Evolutionary conservation across 2,797 vertebrate species (phyloP), one percentile per base, ranked within the genome.

Genomic region (Sebastolobus alascanus): DNA sequence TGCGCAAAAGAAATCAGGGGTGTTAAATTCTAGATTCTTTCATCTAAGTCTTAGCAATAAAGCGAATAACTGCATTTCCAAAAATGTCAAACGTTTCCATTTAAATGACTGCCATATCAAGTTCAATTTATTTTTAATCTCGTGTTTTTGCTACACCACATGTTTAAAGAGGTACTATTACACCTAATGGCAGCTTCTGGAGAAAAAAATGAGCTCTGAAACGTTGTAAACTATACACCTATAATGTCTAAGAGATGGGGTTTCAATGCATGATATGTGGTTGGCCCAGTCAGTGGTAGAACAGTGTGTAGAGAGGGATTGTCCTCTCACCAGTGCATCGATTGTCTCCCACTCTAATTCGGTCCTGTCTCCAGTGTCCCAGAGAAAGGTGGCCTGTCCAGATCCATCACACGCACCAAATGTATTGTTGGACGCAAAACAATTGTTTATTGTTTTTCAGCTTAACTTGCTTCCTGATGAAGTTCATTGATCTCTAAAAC

Each of bases 391-490:
- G 87, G 73, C 63, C 75, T 69, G 87, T 79, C 73, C 8, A 43
- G 85, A 90, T 94, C 84, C 87, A 91, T 94, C 93, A 86, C 76
- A 59, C 4, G 60, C 55, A 40, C 83, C 82, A 80, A 88, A 90
- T 75, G 80, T 68, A 71, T 82, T 77, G 86, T 60, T 73, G 87
- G 78, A 89, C 65, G 43, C 76, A 82, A 80, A 93, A 90, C 89
- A 90, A 92, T 87, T 93, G 90, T 94, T 94, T 92, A 92, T 84
- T 90, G 77, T 94, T 94, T 91, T 90, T 79, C 67, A 79, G 84
- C 90, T 89, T 89, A 88, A 88, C 91, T 87, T 83, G 80, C 83
- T 83, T 89, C 89, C 88, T 90, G 90, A 93, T 94, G 90, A 91
- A 91, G 88, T 88, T 83, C 93, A 94, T 95, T 91, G 92, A 94